A percentile compares a stretch with the other conserved stretches of the same genome.
Evolutionary conservation across 2,113 vertebrate genomes (phyloP).

Genomic region (Stercorarius parasiticus): DNA sequence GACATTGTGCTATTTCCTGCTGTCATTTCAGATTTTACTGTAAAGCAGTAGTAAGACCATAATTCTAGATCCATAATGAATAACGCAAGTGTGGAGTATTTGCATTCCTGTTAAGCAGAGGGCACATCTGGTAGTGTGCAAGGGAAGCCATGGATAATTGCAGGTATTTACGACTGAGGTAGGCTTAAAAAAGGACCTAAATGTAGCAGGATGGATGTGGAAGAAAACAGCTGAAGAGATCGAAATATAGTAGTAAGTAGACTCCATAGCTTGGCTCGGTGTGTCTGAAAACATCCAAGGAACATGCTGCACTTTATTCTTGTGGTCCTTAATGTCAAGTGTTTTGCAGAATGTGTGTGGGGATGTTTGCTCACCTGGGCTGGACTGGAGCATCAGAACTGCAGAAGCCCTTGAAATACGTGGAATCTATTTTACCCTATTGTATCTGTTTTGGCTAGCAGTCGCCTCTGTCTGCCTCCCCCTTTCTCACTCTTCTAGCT

Average conservation of each 20-base stretch:
- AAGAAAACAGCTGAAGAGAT: background rate
- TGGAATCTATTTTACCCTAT: background rate
- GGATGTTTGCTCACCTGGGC: background rate
- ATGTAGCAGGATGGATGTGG: background rate
- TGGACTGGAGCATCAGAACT: background rate
- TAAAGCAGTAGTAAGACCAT: background rate
- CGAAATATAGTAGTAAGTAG: background rate
- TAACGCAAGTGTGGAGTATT: background rate
- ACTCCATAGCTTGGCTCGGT: background rate
- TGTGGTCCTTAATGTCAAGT: background rate
- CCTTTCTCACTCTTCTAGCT: background rate
- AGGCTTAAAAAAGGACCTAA: background rate
- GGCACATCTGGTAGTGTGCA: background rate
- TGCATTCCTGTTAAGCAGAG: background rate
- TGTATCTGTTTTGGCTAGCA: background rate
- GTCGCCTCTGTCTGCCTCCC: accelerated
- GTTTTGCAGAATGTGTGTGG: background rate
- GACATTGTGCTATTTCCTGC: background rate
- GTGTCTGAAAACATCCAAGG: background rate
- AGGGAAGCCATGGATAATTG: background rate
- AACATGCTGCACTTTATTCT: background rate
- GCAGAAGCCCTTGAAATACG: background rate
- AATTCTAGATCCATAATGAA: background rate
- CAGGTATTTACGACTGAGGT: background rate
- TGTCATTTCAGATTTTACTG: background rate